Evolutionary conservation across 2,888 invertebrate genomes (phyloP), one percentile per base, ranked within the genome.

Genomic region (Ophonus ardosiacus): DNA sequence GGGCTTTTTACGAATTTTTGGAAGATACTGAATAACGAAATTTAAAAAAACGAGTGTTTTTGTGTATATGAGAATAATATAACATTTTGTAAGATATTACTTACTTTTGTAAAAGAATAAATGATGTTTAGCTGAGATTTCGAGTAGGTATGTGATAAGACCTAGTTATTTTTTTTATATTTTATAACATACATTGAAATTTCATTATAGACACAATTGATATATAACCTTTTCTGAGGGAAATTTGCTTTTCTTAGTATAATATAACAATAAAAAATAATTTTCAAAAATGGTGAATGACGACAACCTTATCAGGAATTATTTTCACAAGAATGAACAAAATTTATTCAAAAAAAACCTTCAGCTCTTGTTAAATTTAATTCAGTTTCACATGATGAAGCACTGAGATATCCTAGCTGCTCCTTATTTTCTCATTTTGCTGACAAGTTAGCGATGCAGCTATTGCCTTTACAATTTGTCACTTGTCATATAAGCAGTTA

Each of bases 401-500:
- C 38, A 24, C 13, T n/a, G 38, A 24, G 15, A 68, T 24, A 68
- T 68, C n/a, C 38, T 38, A 7, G 31, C 17, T 59, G 59, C n/a
- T 68, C 15, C 24, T 31, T 63, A 63, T 24, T 63, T 38, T 38
- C 31, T 68, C n/a, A 68, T 68, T 68, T n/a, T 68, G 68, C 15
- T 68, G 68, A 31, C 68, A 68, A 38, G 38, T n/a, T 38, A 68
- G 63, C 63, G 63, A 31, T 68, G 56, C 43, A 51, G 74, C 24
- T 74, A 74, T 43, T 51, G 74, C 51, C 24, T 17, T 3, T 18
- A 21, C 18, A 74, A 74, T 74, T 74, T 74, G 74, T 74, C 74
- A 74, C 43, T 13, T 74, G 74, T 51, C 74, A 21, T 10, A 56
- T 74, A 74, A 74, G 74, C 5, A 74, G 74, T 51, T 74, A 74